Base-by-base conservation (phyloP, 2,888 invertebrate genomes). In the Cryptocephalus moraei region DNA sequence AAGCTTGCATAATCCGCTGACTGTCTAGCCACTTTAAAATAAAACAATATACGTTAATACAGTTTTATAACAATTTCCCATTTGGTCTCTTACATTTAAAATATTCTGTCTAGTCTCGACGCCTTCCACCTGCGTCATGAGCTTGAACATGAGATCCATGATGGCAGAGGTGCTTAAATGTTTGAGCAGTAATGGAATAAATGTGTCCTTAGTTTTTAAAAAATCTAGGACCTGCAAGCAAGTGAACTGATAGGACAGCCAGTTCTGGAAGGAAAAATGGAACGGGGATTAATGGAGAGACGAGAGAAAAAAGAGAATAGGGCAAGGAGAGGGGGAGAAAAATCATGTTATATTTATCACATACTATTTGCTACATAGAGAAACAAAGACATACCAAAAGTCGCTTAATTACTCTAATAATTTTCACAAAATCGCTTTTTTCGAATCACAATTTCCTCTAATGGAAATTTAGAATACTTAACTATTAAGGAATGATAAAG, bases 101-200 rank as follows among this genome's bases (percentile, higher is more conserved):
- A 86, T 77, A 71, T 81, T 82, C 64, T 78, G 77, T 61, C 82
- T 78, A 67, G 83, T 79, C 60, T 85, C 84, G 55, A 75, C 76
- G 52, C 83, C 85, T 68, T 87, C 86, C 46, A 93, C 84, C 61
- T 86, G 81, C 55, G 86, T 86, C 70, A 91, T 83, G 67, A 89
- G 81, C 72, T 89, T 87, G 64, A 84, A 76, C 68, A 92, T 81
- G 62, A 92, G 80, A 79, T 96, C 94, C 78, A 92, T 91, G 64
- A 95, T 87, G 61, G 94, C 93, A 22, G 94, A 94, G 43, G 93
- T 94, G 63, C 89, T 86, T 66, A 95, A 80, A 75, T 96, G 94
- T 63, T 84, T 82, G 66, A 94, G 76, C 67, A 95, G 78, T 69
- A 86, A 81, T 57, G 87, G 82, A 68, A 95, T 80, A 77, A 93